These are phyloP conservation scores for Coilia nasus DNA, from an alignment of 2,797 vertebrate genomes.

Conservation along the genomic window DNA sequence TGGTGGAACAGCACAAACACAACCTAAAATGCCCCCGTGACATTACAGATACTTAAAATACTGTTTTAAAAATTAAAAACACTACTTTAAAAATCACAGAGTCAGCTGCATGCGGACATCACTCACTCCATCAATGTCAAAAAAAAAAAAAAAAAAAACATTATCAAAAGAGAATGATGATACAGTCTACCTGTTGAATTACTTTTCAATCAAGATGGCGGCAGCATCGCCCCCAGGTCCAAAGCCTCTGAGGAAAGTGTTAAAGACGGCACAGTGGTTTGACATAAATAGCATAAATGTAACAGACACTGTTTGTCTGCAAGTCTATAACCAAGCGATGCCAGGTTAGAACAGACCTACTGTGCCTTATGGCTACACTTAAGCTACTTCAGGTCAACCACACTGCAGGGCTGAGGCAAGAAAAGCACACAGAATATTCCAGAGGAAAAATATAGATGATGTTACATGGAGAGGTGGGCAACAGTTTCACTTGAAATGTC, in stretches of 20 bases:
- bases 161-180: not conserved
- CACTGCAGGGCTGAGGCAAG: not conserved
- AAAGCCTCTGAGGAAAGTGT: not conserved
- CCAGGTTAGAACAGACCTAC: not conserved
- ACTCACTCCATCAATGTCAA: not conserved
- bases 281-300: not conserved
- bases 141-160: not conserved
- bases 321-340: not conserved
- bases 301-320: not conserved
- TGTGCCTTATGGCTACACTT: not conserved
- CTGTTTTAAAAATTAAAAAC: not conserved
- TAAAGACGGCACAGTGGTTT: not conserved
- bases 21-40: not conserved
- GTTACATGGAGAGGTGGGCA: not conserved
- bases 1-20: not conserved
- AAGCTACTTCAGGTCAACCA: not conserved
- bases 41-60: not conserved
- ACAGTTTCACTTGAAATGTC: not conserved
- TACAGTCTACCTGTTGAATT: not conserved
- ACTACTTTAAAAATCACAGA: conserved; percentile 7
- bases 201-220: not conserved
- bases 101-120: conserved; percentile 1
- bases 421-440: not conserved
- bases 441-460: not conserved
- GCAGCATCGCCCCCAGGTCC: not conserved